Conservation (phyloP, 2,888 invertebrate genomes). For the Darwinula stevensoni region DNA sequence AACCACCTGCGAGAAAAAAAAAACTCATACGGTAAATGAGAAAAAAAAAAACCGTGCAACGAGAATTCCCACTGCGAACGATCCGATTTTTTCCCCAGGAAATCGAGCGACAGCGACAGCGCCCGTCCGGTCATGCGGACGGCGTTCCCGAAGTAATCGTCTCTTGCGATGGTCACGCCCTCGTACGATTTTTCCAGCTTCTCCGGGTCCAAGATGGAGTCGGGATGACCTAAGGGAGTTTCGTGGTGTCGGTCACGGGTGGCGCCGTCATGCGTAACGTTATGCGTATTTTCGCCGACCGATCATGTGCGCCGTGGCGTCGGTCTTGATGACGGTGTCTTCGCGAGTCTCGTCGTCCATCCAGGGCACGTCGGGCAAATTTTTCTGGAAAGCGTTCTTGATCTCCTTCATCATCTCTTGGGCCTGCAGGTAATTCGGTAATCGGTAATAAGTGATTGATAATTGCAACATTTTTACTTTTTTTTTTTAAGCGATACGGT, state of each 20-base stretch:
- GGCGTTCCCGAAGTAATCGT: slow-evolving; percentile 63
- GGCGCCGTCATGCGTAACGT: too few relatives aligned
- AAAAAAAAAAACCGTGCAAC: slow-evolving; percentile 9
- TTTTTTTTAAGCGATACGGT: too few relatives aligned
- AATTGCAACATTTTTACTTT: too few relatives aligned
- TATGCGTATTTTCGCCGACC: too few relatives aligned
- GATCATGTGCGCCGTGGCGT: slow-evolving; percentile 83
- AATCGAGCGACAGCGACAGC: slow-evolving; percentile 45
- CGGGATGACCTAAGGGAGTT: slow-evolving; percentile 43
- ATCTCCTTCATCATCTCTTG: slow-evolving; percentile 77
- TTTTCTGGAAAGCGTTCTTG: slow-evolving; percentile 56
- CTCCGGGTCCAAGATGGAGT: slow-evolving; percentile 51
- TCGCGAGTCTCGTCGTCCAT: slow-evolving; percentile 70
- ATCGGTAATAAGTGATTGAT: too few relatives aligned
- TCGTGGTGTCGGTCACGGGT: too few relatives aligned
- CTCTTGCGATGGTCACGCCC: slow-evolving; percentile 30
- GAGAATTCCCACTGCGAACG: slow-evolving; percentile 38
- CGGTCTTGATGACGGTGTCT: slow-evolving; percentile 65
- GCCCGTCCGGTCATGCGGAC: slow-evolving; percentile 41
- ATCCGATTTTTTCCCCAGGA: slow-evolving; percentile 54
- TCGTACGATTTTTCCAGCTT: slow-evolving; percentile 60
- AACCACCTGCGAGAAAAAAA: slow-evolving; percentile 21
- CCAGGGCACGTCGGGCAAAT: slow-evolving; percentile 61
- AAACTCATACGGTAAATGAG: background rate
- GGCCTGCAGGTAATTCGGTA: slow-evolving; percentile 28